Evolutionary conservation across 2,888 invertebrate genomes (phyloP).

Genomic region (Andrena haemorrhoa): DNA sequence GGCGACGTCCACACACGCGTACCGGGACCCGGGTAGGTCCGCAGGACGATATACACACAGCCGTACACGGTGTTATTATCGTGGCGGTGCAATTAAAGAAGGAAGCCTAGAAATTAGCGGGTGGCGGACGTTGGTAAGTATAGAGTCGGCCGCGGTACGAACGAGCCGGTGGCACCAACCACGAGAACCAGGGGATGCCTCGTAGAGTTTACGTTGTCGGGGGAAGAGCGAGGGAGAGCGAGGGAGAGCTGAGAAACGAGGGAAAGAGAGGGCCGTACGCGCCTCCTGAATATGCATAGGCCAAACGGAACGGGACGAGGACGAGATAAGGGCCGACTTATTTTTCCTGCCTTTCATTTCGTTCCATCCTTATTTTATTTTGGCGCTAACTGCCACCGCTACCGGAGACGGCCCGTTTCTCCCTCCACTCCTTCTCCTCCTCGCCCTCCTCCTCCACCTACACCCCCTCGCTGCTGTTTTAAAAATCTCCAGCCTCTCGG

Average conservation of each 20-base stretch:
- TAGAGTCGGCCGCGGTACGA: conserved; percentile 76
- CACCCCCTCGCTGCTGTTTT: not conserved
- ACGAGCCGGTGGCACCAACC: conserved; percentile 68
- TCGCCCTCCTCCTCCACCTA: too few relatives aligned
- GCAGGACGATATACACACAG: conserved; percentile 45
- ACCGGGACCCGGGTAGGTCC: not conserved
- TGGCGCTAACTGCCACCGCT: conserved; percentile 81
- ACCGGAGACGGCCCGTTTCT: conserved; percentile 66
- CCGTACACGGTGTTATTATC: conserved; percentile 79
- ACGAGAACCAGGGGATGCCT: conserved; percentile 69
- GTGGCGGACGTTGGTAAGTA: conserved; percentile 82
- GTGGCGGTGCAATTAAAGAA: conserved; percentile 82
- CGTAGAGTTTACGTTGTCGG: conserved; percentile 55
- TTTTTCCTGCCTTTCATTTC: conserved; percentile 83
- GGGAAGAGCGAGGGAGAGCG: conserved; percentile 59
- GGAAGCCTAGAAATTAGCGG: conserved; percentile 83
- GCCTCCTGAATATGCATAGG: conserved; percentile 84
- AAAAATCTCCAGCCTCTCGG: conserved; percentile 13
- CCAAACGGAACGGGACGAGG: conserved; percentile 81
- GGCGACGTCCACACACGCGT: conserved; percentile 3
- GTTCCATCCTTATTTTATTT: conserved; percentile 83
- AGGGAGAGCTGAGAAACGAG: conserved; percentile 41
- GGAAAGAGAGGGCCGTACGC: conserved; percentile 63
- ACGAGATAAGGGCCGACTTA: conserved; percentile 84
- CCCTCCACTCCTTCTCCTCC: not conserved